phyloP scores from a whole-genome alignment of 23 tunicate species.

The Halocynthia aurantium region DNA sequence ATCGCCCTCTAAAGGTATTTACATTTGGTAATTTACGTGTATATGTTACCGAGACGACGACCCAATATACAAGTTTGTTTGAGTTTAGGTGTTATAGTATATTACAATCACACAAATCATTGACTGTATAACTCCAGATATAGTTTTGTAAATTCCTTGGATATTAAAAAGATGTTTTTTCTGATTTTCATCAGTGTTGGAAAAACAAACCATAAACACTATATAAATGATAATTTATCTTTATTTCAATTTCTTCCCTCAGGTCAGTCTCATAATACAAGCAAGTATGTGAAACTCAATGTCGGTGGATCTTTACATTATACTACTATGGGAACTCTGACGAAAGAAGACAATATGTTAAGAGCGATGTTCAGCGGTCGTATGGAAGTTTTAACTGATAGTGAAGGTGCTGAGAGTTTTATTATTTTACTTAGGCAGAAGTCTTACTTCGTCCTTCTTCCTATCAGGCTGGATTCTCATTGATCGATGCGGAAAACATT shows the following conservation, averaged over 20 bases:
- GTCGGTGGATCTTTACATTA: slow-evolving; percentile 93
- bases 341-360: slow-evolving; percentile 83
- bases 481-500: slow-evolving; percentile 93
- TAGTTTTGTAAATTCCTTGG: not conserved
- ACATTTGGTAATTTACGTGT: not conserved
- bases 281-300: slow-evolving; percentile 91
- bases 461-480: slow-evolving; percentile 71
- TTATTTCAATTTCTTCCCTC: not conserved
- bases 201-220: not conserved
- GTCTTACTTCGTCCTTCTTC: not conserved
- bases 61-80: too few relatives aligned
- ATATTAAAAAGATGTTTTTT: not conserved
- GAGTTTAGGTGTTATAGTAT: too few relatives aligned
- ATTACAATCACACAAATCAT: too few relatives aligned
- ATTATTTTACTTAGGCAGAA: not conserved
- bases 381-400: slow-evolving; percentile 87
- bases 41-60: not conserved
- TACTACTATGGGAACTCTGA: slow-evolving; percentile 89
- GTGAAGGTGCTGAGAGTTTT: slow-evolving; percentile 48
- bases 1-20: slow-evolving; percentile 9
- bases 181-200: not conserved
- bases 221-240: not conserved
- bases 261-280: slow-evolving; percentile 28
- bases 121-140: not conserved
- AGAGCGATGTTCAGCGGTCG: slow-evolving; percentile 92